Evolutionary conservation across 2,888 invertebrate genomes (phyloP).

Genomic region (Anorthoa munda): DNA sequence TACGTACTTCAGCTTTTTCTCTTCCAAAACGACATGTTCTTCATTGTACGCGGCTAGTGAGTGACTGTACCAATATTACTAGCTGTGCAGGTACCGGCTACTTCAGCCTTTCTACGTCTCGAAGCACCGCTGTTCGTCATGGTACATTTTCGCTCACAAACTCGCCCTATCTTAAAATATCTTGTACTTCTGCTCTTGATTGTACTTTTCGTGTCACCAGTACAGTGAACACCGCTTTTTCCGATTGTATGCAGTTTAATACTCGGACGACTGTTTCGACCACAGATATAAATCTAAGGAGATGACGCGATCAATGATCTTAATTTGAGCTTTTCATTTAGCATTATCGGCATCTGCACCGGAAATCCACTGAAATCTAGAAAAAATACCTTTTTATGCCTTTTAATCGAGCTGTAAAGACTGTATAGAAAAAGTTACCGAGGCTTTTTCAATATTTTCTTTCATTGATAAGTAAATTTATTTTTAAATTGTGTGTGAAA

Average conservation of each 20-base stretch:
- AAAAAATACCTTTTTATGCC: too few relatives aligned
- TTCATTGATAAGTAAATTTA: too few relatives aligned
- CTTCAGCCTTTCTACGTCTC: constrained; percentile 17
- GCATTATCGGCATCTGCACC: too few relatives aligned
- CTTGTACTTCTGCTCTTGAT: not conserved
- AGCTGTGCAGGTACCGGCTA: constrained; percentile 1
- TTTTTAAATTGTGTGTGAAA: too few relatives aligned
- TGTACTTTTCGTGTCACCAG: constrained; percentile 11
- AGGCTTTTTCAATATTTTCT: too few relatives aligned
- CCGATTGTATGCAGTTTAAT: constrained; percentile 3
- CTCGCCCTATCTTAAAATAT: not conserved
- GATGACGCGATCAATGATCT: too few relatives aligned
- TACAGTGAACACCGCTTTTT: not conserved
- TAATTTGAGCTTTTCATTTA: too few relatives aligned
- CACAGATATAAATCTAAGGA: too few relatives aligned
- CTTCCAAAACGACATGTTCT: not conserved
- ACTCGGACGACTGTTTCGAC: not conserved
- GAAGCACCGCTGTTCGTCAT: constrained; percentile 4
- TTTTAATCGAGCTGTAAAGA: too few relatives aligned
- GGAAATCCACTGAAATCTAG: too few relatives aligned
- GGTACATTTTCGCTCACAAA: not conserved
- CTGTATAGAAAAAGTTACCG: too few relatives aligned
- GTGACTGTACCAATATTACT: too few relatives aligned
- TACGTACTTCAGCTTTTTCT: constrained; percentile 20
- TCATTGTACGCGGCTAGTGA: not conserved